Base-by-base conservation (phyloP, 2,797 vertebrate species). In the Tauraco hartlaubi region DNA sequence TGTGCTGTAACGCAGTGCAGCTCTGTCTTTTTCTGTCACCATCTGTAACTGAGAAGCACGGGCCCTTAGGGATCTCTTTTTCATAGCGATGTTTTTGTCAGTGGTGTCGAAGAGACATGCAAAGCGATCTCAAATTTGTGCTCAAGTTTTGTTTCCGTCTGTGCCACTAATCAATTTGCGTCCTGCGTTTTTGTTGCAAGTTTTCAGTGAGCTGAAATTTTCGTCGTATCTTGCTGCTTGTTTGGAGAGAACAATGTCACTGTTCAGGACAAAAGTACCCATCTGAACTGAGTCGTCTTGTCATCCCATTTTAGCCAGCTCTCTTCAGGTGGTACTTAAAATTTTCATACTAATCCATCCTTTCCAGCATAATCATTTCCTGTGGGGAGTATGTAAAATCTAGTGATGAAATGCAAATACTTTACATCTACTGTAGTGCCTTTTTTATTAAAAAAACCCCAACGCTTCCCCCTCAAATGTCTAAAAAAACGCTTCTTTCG, bases 181-280 rank as follows among this genome's bases (percentile, higher is more conserved):
- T 26, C 23, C 67, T 52, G 11, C 8, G 1, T 69, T 74, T 31
- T 44, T 20, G 9, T 33, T 59, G 46, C 17, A 5, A 23, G 41
- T 23, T 74, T 31, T 64, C 35, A 54, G 15, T 31, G 41, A 69
- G 35, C 62, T 69, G 56, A 67, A 44, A 31, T 49, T 49, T 26
- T 55, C 37, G 33, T 35, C 9, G 0, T 12, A 4, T 6, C 10
- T 43, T 61, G 31, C 26, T 39, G 3, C 18, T 28, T 1, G 0
- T 16, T 64, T 46, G 13, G 11, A 41, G 63, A 69, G 41, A 62
- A 8, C 19, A 55, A 31, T 58, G 0, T 17, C 15, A 3, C 39
- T 20, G 69, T 58, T 33, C 8, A 28, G 46, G 55, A 37, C 46
- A 11, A 69, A 69, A 49, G 12, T 12, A 15, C 20, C 7, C 12